Evolutionary conservation across 1,140 invertebrate genomes (phyloP).

Genomic region (Lucilia cuprina): DNA sequence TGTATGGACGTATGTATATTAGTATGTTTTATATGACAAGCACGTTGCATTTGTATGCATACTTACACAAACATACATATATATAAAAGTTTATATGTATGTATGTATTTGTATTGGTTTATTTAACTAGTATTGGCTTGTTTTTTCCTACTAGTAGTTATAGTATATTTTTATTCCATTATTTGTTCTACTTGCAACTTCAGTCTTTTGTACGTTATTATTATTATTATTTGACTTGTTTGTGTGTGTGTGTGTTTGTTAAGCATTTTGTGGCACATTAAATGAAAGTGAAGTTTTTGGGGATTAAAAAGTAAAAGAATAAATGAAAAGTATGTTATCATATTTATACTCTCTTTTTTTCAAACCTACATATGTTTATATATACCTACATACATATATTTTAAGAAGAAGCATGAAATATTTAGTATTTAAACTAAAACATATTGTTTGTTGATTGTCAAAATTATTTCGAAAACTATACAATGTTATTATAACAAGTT

Average conservation of each 20-base stretch:
- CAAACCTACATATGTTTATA: background rate
- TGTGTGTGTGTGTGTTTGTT: background rate
- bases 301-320: slow-evolving; percentile 3
- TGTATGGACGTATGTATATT: background rate
- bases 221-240: background rate
- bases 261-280: slow-evolving; percentile 17
- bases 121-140: background rate
- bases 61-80: background rate
- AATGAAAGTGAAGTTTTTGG: slow-evolving; percentile 29
- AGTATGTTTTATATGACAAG: slow-evolving; percentile 5
- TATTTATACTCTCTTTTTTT: background rate
- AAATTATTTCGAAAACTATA: background rate
- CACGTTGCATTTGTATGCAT: slow-evolving; percentile 17
- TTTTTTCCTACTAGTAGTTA: background rate
- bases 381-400: too few species aligned
- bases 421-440: background rate
- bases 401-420: background rate
- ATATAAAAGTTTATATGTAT: background rate
- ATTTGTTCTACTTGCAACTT: background rate
- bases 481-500: too few species aligned
- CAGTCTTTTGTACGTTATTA: too few species aligned
- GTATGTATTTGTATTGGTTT: background rate
- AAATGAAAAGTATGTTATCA: background rate
- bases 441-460: slow-evolving; percentile 1
- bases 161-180: slow-evolving; percentile 10